phyloP scores from a whole-genome alignment of 2,888 invertebrate genomes.

The Cyaniris semiargus region DNA sequence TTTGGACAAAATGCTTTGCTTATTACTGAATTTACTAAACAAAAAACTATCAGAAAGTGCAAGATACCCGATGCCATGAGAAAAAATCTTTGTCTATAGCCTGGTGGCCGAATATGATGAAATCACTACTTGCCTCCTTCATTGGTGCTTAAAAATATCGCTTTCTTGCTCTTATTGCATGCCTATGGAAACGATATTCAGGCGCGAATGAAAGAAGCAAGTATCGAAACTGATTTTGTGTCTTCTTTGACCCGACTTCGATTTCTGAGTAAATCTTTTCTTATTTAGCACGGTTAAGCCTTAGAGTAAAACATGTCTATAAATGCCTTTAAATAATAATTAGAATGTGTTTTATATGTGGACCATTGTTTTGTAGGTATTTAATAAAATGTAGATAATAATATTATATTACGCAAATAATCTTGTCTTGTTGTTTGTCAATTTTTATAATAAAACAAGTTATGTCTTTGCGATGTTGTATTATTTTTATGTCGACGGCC shows the following conservation, averaged over 20 bases:
- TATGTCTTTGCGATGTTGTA: conserved; percentile 32
- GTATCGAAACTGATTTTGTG: no score
- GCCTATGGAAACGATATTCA: no score
- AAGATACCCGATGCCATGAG: background rate
- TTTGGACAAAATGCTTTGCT: background rate
- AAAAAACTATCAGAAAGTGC: background rate
- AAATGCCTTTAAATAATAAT: conserved; percentile 27
- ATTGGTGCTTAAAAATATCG: no score
- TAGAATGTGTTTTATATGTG: conserved; percentile 34
- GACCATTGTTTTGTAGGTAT: conserved; percentile 35
- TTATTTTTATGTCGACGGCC: background rate
- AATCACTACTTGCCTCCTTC: no score
- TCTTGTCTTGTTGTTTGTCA: conserved; percentile 37
- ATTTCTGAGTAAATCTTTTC: background rate
- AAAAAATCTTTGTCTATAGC: background rate
- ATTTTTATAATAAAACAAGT: conserved; percentile 40
- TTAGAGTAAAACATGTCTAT: conserved; percentile 10
- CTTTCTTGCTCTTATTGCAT: no score
- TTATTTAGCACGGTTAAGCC: background rate
- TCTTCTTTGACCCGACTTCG: background rate
- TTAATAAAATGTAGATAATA: conserved; percentile 32
- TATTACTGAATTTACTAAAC: background rate
- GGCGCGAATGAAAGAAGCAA: no score
- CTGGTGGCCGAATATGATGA: no score
- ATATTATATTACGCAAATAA: conserved; percentile 30